Evolutionary conservation across 2,888 invertebrate genomes (phyloP), one percentile per base, ranked within the genome.

Genomic region (Ecliptopera silaceata): DNA sequence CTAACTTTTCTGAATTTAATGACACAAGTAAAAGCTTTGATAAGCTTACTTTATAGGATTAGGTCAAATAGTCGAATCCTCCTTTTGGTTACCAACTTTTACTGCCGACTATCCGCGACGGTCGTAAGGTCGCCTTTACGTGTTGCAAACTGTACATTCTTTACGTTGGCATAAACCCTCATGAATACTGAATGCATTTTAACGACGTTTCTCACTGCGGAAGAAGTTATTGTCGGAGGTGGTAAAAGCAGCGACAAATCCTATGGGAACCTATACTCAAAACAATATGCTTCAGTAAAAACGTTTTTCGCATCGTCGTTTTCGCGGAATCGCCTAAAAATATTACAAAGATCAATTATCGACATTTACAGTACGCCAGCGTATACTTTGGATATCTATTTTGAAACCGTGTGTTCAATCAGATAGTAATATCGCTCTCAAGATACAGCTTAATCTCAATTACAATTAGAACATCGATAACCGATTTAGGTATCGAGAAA

Each of bases 391-490:
- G 4, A 26, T 22, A 22, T 8, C 26, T 6, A 26, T 26, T 26
- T 26, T 26, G 26, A 8, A 26, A 6, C 20, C 20, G 41, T 39
- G 39, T 42, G 34, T 52, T 36, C 29, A 47, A 31, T 42, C 32
- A 43, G 46, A 34, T 41, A 42, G 22, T 29, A 47, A 36, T 20
- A 44, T 44, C 49, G 18, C 38, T 47, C 38, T 20, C 18, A 42
- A 45, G 38, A 50, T 41, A 54, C 12, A 43, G 48, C 32, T 47
- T 62, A 69, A 61, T 65, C 65, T 59, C 58, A 67, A 61, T 52
- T 15, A 64, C 56, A 69, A 69, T 65, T 68, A 66, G 58, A 66
- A 66, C 64, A 66, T 69, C 62, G 62, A 67, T 61, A 59, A 61
- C 66, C 65, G 57, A 64, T 61, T 36, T 34, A 15, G 15, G 15